Evolutionary conservation across 1,140 invertebrate genomes (phyloP), one percentile per base, ranked within the genome.

Genomic region (Drosophila kepulauana): DNA sequence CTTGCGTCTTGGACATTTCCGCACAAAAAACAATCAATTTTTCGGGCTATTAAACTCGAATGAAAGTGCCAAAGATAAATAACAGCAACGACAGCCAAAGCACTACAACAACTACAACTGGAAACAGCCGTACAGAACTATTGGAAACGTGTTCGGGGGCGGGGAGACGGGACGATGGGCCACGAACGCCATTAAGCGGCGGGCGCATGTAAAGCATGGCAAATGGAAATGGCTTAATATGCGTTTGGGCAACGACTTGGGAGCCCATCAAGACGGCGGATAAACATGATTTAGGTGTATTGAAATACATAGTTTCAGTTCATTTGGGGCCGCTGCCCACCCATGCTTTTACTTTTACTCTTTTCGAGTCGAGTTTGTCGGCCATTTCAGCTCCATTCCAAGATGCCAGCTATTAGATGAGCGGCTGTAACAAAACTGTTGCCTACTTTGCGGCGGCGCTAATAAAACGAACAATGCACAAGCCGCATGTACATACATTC

Each of bases 21-120:
- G 85, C 62, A 89, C 85, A 77, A 72, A 84, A 91, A 91, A 91
- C 90, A 91, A 91, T 91, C 90, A 91, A 91, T 91, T 91, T 91
- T 90, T 91, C 90, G 86, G 89, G 76, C 90, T 91, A 91, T 91
- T 91, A 90, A 91, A 91, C 90, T 87, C 80, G 81, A 91, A 91
- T 91, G 90, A 84, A 90, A 87, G 85, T 91, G 90, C 82, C 82
- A 91, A 91, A 90, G 86, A 87, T 91, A 91, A 91, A 91, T 82
- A 88, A 91, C 89, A 86, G 85, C 85, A 89, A 81, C 85, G 84
- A 85, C 85, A 88, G 85, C 85, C 80, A 71, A 80, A 88, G 68
- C 78, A 82, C 70, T 75, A 86, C 75, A 86, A 74, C 70, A 67
- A 73, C 56, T 52, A 49, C 65, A 52, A 86, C 82, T 75, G 75